Percentiles rank a stretch among this genome's conserved stretches.
Evolutionary conservation across 2,888 invertebrate species (phyloP).

Genomic region (Apantesis nais): DNA sequence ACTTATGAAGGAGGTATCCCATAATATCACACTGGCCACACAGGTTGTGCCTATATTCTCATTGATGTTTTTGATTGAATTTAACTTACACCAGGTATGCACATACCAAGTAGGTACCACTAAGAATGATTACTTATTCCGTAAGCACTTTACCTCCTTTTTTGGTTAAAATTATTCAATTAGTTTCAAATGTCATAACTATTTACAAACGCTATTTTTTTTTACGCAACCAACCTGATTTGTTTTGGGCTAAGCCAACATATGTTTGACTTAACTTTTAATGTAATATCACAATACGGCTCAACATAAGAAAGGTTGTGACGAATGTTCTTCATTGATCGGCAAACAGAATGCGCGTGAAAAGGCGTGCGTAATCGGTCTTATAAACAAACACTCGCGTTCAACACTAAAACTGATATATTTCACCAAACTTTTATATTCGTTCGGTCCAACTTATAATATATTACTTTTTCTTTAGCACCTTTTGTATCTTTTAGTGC

Average conservation of each 20-base stretch:
- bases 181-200: neutral
- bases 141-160: neutral
- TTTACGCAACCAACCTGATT: neutral
- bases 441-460: slow-evolving; percentile 81
- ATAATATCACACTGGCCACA: too few relatives aligned
- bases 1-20: too few relatives aligned
- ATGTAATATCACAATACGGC: slow-evolving; percentile 30
- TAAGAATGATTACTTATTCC: neutral
- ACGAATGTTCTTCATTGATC: slow-evolving; percentile 62
- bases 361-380: slow-evolving; percentile 79
- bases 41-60: neutral
- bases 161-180: neutral
- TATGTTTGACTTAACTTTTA: slow-evolving; percentile 24
- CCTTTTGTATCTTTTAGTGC: slow-evolving; percentile 85
- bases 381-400: slow-evolving; percentile 81
- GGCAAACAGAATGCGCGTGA: slow-evolving; percentile 53
- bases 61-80: neutral
- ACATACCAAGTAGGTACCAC: too few relatives aligned
- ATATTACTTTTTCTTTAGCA: slow-evolving; percentile 85
- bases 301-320: slow-evolving; percentile 60
- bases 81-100: neutral
- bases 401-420: slow-evolving; percentile 83
- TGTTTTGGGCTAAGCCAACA: slow-evolving; percentile 19
- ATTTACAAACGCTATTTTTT: neutral
- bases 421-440: slow-evolving; percentile 84